Conservation (phyloP, 2,888 invertebrate genomes). For the Orthosia cruda region DNA sequence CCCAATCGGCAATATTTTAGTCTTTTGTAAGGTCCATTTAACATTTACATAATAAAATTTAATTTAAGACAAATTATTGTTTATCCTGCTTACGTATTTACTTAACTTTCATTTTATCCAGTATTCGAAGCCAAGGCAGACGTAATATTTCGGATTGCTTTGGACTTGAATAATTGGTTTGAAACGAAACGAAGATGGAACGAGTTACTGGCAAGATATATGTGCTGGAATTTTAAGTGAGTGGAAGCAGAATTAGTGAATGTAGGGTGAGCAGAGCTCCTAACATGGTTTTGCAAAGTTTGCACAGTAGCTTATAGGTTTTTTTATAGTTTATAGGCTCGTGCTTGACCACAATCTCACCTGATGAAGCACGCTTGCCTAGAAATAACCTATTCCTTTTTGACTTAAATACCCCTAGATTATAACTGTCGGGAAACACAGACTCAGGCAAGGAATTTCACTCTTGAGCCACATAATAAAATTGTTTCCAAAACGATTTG, state of each 20-base stretch:
- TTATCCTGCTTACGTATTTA: conserved; percentile 13
- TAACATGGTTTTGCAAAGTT: not conserved
- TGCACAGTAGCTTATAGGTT: too few species aligned
- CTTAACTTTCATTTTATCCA: conserved; percentile 20
- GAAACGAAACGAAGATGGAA: conserved; percentile 50
- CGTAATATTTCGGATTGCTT: conserved; percentile 39
- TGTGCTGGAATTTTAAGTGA: conserved; percentile 40
- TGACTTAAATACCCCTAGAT: too few species aligned
- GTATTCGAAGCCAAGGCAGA: conserved; percentile 14
- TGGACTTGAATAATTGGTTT: conserved; percentile 46
- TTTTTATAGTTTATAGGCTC: too few species aligned
- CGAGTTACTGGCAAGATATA: conserved; percentile 32
- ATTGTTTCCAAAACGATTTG: too few species aligned
- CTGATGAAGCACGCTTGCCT: too few species aligned
- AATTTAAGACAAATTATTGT: not conserved
- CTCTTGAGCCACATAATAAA: too few species aligned
- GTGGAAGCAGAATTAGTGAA: not conserved
- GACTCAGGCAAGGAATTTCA: too few species aligned
- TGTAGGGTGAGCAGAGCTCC: not conserved
- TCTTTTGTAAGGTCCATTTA: conserved; percentile 7
- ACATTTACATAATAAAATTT: not conserved
- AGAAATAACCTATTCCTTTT: too few species aligned
- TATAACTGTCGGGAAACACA: too few species aligned
- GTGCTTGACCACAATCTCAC: too few species aligned
- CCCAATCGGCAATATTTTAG: not conserved